phyloP scores from a whole-genome alignment of 2,113 vertebrate genomes.

The Vombatus ursinus region DNA sequence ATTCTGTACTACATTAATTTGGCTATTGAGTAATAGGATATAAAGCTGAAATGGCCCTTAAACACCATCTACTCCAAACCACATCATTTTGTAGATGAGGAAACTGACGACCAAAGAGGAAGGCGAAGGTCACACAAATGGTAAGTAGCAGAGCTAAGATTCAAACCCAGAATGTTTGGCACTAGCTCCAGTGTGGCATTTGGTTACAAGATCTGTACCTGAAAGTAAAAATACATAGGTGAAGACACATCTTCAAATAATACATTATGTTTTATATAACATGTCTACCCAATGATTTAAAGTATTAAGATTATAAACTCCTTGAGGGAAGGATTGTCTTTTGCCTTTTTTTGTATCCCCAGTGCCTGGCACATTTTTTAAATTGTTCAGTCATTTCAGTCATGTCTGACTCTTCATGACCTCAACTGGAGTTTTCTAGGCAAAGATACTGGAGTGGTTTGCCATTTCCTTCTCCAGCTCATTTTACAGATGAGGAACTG shows the following conservation, averaged over 20 bases:
- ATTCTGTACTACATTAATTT: slow-evolving; percentile 1
- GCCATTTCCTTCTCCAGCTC: background rate
- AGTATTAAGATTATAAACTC: background rate
- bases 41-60: background rate
- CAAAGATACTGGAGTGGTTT: background rate
- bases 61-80: background rate
- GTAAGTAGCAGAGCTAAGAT: background rate
- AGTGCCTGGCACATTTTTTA: background rate
- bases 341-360: background rate
- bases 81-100: background rate
- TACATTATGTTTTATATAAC: background rate
- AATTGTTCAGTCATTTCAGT: background rate
- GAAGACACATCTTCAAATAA: background rate
- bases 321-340: background rate
- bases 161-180: background rate
- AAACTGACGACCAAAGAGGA: background rate
- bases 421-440: background rate
- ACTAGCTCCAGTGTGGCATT: background rate
- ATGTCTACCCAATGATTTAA: background rate
- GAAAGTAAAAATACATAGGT: background rate
- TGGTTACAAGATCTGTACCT: slow-evolving; percentile 29
- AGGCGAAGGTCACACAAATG: background rate
- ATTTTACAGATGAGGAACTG: background rate
- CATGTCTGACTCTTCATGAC: background rate
- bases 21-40: background rate